Base-by-base conservation (phyloP, 1,140 invertebrate genomes). In the Caenorhabditis elegans region DNA sequence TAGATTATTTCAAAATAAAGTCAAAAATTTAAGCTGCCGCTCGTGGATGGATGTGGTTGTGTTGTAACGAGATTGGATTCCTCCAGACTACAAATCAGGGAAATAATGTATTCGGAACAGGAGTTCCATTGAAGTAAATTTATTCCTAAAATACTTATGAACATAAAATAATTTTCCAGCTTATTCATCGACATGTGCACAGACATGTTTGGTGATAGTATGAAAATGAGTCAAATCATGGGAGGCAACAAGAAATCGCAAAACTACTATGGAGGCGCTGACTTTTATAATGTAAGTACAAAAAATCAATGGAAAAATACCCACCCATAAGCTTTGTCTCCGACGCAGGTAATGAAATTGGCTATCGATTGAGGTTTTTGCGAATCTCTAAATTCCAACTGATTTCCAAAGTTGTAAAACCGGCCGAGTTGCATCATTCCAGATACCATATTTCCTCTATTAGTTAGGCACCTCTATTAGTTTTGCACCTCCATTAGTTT, bases 31-130 rank as follows among this genome's bases (percentile, higher is more conserved):
- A 8, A 60, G 75, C 75, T 11, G 43, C 47, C 26, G 28, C 43
- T n/a, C 77, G 76, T 43, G 81, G 83, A 34, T 85, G 84, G 84
- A 85, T 85, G 84, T 85, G 84, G 84, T 70, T 84, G 34, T 84
- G 82, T 28, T 85, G 84, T 65, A 85, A 84, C 28, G 82, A 85
- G 31, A 36, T 85, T 13, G 84, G 84, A 1, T 85, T 65, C 36
- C 24, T 85, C 26, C 84, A 85, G 51, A 85, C 82, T 15, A 85
- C 84, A 1, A 79, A 84, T 39, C 53, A 83, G 31, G 83, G 83
- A 76, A 75, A 85, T 39, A 85, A 81, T 43, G 70, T 82, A 15
- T 84, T 84, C 26, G 80, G 79, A 70, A 46, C 47, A 2, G 80
- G 51, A 11, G 78, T 85, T 47, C 48, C 83, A 3, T 70, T 85